Conservation (phyloP, 2,888 invertebrate species). For the Tricholauxania praeusta region DNA sequence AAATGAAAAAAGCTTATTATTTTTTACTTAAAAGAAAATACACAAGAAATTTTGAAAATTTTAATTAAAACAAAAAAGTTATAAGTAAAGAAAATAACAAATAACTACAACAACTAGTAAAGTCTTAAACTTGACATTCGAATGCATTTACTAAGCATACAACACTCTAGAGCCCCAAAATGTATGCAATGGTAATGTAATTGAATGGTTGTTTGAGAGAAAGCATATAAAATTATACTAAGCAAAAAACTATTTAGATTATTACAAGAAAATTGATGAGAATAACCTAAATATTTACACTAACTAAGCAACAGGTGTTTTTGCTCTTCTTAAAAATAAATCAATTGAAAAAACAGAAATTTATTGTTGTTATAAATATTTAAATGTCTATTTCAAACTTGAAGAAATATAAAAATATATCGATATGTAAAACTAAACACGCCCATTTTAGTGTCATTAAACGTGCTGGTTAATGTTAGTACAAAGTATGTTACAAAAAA, state of each 20-base stretch:
- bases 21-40: too few relatives aligned
- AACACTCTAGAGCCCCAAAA: slow-evolving; percentile 45
- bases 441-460: slow-evolving; percentile 12
- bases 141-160: slow-evolving; percentile 39
- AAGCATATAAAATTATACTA: slow-evolving; percentile 7
- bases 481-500: slow-evolving; percentile 28
- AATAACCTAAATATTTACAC: slow-evolving; percentile 23
- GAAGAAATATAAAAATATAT: slow-evolving; percentile 1
- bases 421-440: neutral
- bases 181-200: slow-evolving; percentile 41
- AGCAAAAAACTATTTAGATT: neutral
- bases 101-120: neutral
- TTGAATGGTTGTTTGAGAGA: slow-evolving; percentile 5
- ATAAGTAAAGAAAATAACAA: neutral
- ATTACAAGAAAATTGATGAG: neutral
- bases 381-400: slow-evolving; percentile 20
- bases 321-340: neutral
- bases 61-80: neutral
- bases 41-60: slow-evolving; percentile 6
- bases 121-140: neutral
- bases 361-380: neutral
- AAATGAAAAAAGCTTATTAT: too few relatives aligned
- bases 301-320: slow-evolving; percentile 42
- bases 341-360: neutral
- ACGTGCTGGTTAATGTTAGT: slow-evolving; percentile 31